A percentile compares a stretch with the other conserved stretches of the same genome.
Evolutionary conservation across 2,797 vertebrate species (phyloP).

Genomic region (Sebastes ruberrimus): DNA sequence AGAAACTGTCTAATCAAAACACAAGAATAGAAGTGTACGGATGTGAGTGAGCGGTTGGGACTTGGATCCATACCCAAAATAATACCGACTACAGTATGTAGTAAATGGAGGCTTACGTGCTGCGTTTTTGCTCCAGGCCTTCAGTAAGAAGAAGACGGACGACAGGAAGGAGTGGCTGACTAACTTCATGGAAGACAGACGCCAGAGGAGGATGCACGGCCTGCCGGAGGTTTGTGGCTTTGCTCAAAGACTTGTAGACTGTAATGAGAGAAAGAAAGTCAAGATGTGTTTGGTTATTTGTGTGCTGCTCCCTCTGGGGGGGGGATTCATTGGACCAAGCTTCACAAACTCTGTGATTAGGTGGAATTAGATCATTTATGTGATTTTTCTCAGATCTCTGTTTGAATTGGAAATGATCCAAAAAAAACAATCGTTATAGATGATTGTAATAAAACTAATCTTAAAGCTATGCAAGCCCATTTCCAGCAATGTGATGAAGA

Average conservation of each 20-base stretch:
- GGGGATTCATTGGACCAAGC: not conserved
- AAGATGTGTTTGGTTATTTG: not conserved
- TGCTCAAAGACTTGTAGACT: not conserved
- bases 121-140: conserved; percentile 83
- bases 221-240: conserved; percentile 90
- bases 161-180: conserved; percentile 99
- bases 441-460: not conserved
- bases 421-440: not conserved
- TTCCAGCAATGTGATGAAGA: fast-evolving
- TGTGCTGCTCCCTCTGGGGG: not conserved
- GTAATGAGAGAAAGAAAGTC: not conserved
- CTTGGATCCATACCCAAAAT: not conserved
- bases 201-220: conserved; percentile 95
- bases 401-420: not conserved
- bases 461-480: not conserved
- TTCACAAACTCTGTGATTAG: not conserved
- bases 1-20: fast-evolving
- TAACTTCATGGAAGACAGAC: conserved; percentile 98
- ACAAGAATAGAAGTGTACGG: not conserved
- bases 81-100: fast-evolving
- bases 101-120: not conserved
- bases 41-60: not conserved
- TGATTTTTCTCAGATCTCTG: not conserved
- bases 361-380: not conserved
- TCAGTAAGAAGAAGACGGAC: conserved; percentile 99